Evolutionary conservation across 1,140 invertebrate genomes (phyloP), one percentile per base, ranked within the genome.

Genomic region (Tenebrio molitor): DNA sequence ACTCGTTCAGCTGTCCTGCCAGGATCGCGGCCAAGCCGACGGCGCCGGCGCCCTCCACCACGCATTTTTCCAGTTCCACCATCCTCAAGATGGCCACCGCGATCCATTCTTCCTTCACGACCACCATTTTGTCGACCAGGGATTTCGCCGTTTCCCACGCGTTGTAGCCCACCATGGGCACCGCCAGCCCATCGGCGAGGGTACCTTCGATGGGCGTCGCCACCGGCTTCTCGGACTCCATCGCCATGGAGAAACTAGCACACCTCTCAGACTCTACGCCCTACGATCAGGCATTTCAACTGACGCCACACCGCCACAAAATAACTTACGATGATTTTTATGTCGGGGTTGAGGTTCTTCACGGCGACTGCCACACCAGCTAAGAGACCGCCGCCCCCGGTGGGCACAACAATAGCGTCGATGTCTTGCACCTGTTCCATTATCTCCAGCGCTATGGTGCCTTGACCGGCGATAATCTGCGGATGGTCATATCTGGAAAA

Each of bases 31-130:
- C 96, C 1, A 98, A 83, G 0, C 93, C 94, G 8, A 90, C 89
- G 0, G 95, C 96, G 0, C 96, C 96, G 0, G 94, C 96, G 0
- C 94, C 96, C 83, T 98, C 96, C 0, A 97, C 95, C 1, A 98
- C 95, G 74, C 93, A 94, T 82, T 98, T 97, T 83, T 97, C 95
- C 68, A 91, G 87, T 83, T 98, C 96, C 1, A 97, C 88, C 42
- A 97, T 83, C 14, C 93, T 87, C 29, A 97, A 83, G 72, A 98
- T 97, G 1, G 95, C 90, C 73, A 97, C 88, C 0, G 96, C 95
- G 42, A 98, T 95, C 89, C 90, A 94, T 82, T 93, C 91, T 81
- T 95, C 92, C 72, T 90, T 91, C 0, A 95, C 92, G 15, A 92
- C 88, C 36, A 91, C 90, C 87, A 96, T 86, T 87, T 92, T 95